Evolutionary conservation across 2,888 invertebrate species (phyloP).

Genomic region (Lasius platythorax): DNA sequence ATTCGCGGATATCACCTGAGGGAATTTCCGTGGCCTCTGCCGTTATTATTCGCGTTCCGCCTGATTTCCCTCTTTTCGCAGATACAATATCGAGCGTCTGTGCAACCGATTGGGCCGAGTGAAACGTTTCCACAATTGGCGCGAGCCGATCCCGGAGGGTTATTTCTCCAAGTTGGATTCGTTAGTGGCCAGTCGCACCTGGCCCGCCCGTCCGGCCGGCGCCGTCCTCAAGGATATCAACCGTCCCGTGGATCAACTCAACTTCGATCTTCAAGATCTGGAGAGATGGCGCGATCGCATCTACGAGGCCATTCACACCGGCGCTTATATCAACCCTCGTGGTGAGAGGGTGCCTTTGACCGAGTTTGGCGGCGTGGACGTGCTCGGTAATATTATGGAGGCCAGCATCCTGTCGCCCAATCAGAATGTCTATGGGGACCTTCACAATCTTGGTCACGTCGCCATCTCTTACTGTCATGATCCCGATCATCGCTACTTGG

Average conservation of each 20-base stretch:
- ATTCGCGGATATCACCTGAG: constrained; percentile 1
- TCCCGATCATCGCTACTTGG: constrained; percentile 92
- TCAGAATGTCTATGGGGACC: constrained; percentile 91
- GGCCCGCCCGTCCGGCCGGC: constrained; percentile 90
- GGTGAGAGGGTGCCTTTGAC: constrained; percentile 88
- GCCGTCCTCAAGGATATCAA: constrained; percentile 88
- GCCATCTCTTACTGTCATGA: constrained; percentile 93
- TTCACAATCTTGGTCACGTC: constrained; percentile 94
- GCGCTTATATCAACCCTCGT: constrained; percentile 87
- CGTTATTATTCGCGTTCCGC: constrained; percentile 31
- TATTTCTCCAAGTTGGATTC: constrained; percentile 95
- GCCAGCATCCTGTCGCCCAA: constrained; percentile 90
- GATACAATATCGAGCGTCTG: constrained; percentile 92
- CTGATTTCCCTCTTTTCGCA: constrained; percentile 79
- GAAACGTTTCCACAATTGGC: constrained; percentile 89
- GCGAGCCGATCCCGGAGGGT: constrained; percentile 91
- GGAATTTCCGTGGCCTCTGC: constrained; percentile 25
- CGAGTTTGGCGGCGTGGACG: constrained; percentile 91
- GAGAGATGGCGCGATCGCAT: constrained; percentile 93
- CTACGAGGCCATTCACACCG: constrained; percentile 90
- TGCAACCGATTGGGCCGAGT: constrained; percentile 90
- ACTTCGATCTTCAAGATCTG: constrained; percentile 90
- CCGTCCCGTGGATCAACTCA: constrained; percentile 90
- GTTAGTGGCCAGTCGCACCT: constrained; percentile 91
- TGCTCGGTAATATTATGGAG: constrained; percentile 93